A percentile compares a stretch with the other conserved stretches of the same genome.
Evolutionary conservation across 2,113 vertebrate genomes (phyloP).

Genomic region (Theropithecus gelada): DNA sequence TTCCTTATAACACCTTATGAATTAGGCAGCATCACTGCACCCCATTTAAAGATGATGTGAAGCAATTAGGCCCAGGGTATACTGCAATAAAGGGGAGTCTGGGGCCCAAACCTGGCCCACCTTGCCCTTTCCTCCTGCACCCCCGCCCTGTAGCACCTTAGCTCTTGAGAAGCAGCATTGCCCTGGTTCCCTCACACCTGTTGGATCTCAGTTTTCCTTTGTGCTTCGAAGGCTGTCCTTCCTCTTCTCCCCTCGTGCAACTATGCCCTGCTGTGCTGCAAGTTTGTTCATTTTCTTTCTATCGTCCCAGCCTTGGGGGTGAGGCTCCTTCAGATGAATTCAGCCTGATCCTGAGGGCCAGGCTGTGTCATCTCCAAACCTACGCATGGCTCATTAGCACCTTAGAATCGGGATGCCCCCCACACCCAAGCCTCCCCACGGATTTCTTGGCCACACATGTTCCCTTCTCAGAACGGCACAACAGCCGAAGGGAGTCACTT

Average conservation of each 20-base stretch:
- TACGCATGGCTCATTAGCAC: too few species aligned
- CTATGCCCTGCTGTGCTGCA: background rate
- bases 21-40: background rate
- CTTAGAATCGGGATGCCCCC: too few species aligned
- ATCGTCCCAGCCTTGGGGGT: background rate
- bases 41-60: background rate
- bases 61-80: background rate
- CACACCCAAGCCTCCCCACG: background rate
- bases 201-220: background rate
- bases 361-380: background rate
- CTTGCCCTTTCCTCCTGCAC: background rate
- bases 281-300: background rate
- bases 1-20: background rate
- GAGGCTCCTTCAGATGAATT: background rate
- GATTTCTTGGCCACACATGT: rapidly evolving
- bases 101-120: too few species aligned
- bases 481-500: background rate
- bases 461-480: background rate
- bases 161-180: background rate
- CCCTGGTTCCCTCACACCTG: too few species aligned
- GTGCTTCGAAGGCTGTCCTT: background rate
- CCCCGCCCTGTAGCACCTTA: background rate
- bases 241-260: background rate
- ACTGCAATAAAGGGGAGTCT: too few species aligned
- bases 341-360: background rate